phyloP scores from a whole-genome alignment of 2,113 vertebrate genomes.

The Rattus rattus region DNA sequence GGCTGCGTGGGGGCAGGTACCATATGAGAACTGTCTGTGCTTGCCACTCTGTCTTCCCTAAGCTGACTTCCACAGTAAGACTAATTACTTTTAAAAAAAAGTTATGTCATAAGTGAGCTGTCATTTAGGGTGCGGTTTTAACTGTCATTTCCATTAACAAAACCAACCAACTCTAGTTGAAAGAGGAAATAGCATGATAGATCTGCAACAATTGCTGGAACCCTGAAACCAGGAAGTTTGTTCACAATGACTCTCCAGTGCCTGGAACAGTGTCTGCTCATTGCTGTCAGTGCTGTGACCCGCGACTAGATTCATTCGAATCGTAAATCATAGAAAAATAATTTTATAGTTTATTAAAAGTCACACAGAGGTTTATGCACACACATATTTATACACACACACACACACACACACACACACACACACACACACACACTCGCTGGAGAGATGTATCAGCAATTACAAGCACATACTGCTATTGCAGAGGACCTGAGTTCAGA shows the following conservation, averaged over 20 bases:
- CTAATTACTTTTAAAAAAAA: neutral
- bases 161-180: neutral
- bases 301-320: neutral
- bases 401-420: neutral
- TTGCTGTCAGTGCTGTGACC: neutral
- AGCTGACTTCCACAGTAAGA: neutral
- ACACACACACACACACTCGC: neutral
- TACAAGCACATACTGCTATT: neutral
- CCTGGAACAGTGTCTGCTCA: neutral
- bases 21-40: neutral
- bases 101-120: neutral
- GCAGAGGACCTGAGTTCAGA: neutral
- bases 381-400: neutral
- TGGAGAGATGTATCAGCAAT: neutral
- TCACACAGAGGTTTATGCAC: neutral
- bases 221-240: neutral
- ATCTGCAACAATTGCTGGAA: neutral
- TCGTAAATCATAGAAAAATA: neutral
- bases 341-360: neutral
- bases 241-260: neutral
- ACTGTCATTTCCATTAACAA: neutral
- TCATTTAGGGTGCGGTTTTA: neutral
- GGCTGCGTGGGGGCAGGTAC: no score
- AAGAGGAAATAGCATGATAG: neutral
- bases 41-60: constrained; percentile 2